Percentiles rank a stretch among this genome's conserved stretches.
These are phyloP conservation scores for Merops nubicus DNA, from an alignment of 2,113 vertebrate species.

Conservation along the genomic window DNA sequence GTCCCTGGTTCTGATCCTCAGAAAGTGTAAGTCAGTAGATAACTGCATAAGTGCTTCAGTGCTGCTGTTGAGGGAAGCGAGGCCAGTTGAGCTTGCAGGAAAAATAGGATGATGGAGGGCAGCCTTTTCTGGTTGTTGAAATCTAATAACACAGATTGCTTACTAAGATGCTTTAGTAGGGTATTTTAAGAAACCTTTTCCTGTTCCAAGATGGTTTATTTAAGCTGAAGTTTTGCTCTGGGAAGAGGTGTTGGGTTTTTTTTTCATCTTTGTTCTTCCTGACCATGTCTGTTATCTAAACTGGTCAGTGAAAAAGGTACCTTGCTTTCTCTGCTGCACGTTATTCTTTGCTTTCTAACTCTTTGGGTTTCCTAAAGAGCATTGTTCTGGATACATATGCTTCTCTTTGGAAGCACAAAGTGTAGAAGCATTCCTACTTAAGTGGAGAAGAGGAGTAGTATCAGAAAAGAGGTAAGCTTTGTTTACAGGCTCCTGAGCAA, in stretches of 20 bases:
- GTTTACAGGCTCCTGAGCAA: neutral
- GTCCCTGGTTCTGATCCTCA: neutral
- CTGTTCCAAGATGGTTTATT: neutral
- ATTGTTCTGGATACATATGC: neutral
- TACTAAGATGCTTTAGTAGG: neutral
- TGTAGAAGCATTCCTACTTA: neutral
- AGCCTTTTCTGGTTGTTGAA: neutral
- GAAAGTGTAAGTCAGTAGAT: neutral
- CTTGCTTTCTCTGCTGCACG: neutral
- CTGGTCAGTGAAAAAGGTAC: neutral
- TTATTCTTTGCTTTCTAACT: neutral
- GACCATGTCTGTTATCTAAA: fast-evolving
- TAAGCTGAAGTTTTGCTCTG: neutral
- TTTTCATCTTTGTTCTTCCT: neutral
- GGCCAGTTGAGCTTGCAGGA: neutral
- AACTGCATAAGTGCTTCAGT: fast-evolving
- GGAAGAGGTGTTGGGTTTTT: neutral
- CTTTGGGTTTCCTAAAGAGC: neutral
- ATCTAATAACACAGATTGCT: fast-evolving
- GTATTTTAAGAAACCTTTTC: neutral
- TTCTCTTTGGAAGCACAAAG: neutral
- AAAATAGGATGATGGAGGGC: neutral
- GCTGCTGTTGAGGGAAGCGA: neutral
- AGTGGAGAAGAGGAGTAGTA: neutral
- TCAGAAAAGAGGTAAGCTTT: neutral